Base-by-base conservation (phyloP, 2,888 invertebrate genomes). In the Agrilus cyanescens region DNA sequence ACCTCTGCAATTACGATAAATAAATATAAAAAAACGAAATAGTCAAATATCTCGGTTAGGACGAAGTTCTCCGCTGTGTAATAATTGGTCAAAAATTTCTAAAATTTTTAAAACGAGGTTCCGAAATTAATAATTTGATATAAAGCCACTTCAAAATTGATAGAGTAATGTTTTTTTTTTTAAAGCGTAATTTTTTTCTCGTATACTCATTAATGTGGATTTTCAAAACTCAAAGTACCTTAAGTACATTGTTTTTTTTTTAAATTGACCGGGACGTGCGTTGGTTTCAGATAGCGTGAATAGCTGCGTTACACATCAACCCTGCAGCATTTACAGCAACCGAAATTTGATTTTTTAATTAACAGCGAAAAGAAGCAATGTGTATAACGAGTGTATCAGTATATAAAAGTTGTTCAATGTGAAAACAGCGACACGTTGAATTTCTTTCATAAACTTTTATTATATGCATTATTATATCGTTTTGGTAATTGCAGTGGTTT, bases 311-410 rank as follows among this genome's bases (percentile, higher is more conserved):
- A 25, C 57, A 50, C 47, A 60, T 54, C 62, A 62, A 59, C 59
- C 59, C 61, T 57, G 65, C 65, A 62, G 65, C 64, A 59, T 56
- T 54, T 56, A 55, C 57, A 56, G 56, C 56, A 56, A 60, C 60
- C 62, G 59, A 62, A 60, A 61, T 62, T 58, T 25, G 61, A 58
- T 63, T 62, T 62, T 58, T 59, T 60, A 59, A 60, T 59, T 60
- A 64, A 64, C 64, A 63, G 63, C 63, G 63, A 64, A 43, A 64
- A 25, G 49, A 60, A 62, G 62, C 64, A 63, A 62, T 63, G 62
- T 62, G 62, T 63, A 63, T 62, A 62, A 59, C 58, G 62, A 62
- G 60, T 61, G 61, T 60, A 60, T 61, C 60, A 57, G 48, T 55
- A 53, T 25, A 25, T 55, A 56, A 53, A 54, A 51, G 49, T 50